Evolutionary conservation across 2,113 vertebrate species (phyloP).

Genomic region (Orycteropus afer): DNA sequence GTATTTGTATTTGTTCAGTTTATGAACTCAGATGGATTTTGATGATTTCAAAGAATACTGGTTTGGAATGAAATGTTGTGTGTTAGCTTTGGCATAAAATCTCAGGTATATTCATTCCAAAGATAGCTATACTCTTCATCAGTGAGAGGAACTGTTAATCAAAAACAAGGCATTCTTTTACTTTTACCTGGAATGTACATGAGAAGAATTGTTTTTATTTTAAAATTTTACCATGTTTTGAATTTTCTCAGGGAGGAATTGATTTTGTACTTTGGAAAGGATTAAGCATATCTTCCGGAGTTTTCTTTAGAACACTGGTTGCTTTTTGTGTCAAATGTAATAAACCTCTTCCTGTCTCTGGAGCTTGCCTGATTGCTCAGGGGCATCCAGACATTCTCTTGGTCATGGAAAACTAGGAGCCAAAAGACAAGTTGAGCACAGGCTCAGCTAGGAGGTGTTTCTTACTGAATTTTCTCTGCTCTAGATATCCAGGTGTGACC

Average conservation of each 20-base stretch:
- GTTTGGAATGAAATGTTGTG: slow-evolving; percentile 52
- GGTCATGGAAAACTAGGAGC: background rate
- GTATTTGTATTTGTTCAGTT: slow-evolving; percentile 57
- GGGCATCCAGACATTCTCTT: background rate
- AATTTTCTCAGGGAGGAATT: background rate
- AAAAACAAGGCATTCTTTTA: background rate
- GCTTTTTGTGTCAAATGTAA: background rate
- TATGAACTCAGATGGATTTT: slow-evolving; percentile 55
- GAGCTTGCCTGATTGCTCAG: background rate
- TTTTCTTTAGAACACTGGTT: slow-evolving; percentile 5
- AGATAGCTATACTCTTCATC: background rate
- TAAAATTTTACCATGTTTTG: background rate
- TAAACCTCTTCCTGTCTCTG: background rate
- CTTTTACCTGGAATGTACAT: background rate
- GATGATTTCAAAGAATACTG: slow-evolving; percentile 20
- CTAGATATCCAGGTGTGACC: background rate
- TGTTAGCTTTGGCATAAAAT: slow-evolving; percentile 35
- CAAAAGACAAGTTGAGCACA: background rate
- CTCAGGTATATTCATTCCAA: background rate
- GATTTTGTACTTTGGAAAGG: slow-evolving; percentile 13
- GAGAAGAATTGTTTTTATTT: slow-evolving; percentile 35
- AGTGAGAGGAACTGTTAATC: background rate
- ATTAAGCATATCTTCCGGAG: background rate
- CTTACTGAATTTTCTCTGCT: background rate
- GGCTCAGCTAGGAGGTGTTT: background rate